Conservation (phyloP, 1,140 invertebrate genomes). For the Portunus trituberculatus region DNA sequence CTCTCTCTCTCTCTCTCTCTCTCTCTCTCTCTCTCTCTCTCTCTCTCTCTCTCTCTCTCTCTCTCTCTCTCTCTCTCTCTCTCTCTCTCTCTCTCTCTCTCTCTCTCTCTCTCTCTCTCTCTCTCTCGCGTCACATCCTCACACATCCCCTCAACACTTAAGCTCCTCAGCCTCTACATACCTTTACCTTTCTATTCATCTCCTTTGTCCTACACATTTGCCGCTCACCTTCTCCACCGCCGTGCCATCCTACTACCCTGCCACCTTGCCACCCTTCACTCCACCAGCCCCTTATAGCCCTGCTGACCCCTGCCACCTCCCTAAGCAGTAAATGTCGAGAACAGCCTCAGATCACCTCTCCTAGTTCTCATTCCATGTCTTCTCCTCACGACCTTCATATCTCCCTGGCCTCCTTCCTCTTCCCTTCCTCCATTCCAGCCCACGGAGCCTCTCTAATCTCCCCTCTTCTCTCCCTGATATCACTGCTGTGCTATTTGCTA, state of each 20-base stretch:
- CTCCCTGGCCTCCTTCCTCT: neutral
- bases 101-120: neutral
- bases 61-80: no score
- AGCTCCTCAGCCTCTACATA: neutral
- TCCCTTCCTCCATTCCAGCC: neutral
- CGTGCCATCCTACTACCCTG: neutral
- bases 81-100: neutral
- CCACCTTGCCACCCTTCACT: slow-evolving; percentile 2
- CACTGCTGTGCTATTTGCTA: neutral
- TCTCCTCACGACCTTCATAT: neutral
- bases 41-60: neutral
- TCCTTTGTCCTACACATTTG: neutral
- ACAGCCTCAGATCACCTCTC: neutral
- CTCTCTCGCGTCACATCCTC: neutral
- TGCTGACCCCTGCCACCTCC: neutral
- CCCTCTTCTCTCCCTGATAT: neutral
- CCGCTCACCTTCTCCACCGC: neutral
- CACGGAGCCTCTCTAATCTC: neutral
- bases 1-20: neutral
- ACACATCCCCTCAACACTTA: neutral
- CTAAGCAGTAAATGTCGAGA: neutral
- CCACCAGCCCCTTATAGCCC: neutral
- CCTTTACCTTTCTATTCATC: neutral
- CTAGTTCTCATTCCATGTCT: neutral
- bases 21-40: neutral